Percentiles rank a stretch among this genome's conserved stretches.
Evolutionary conservation across 2,797 vertebrate species (phyloP).

Genomic region (Anabacerthia variegaticeps): DNA sequence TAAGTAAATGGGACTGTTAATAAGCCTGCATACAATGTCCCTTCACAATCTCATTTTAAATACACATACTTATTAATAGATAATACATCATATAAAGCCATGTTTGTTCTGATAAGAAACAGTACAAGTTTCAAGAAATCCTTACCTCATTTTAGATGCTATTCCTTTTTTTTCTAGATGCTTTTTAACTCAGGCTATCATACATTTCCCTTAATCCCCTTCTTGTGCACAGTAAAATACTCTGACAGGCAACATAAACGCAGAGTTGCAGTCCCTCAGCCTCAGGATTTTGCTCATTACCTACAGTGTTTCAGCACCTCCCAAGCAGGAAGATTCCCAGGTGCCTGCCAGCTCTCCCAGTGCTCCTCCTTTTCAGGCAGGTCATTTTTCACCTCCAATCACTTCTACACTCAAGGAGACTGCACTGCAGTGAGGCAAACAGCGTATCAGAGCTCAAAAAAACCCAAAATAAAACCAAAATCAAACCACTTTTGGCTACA

Average conservation of each 20-base stretch:
- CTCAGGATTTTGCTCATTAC: not conserved
- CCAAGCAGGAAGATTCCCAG: not conserved
- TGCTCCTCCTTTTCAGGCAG: not conserved
- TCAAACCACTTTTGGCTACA: not conserved
- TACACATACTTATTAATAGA: not conserved
- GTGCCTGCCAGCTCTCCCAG: not conserved
- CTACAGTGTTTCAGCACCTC: not conserved
- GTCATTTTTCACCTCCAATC: not conserved
- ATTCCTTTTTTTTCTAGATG: not conserved
- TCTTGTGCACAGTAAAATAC: not conserved
- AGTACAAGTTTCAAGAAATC: not conserved
- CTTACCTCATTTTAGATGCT: not conserved
- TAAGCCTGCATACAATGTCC: fast-evolving
- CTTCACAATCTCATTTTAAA: not conserved
- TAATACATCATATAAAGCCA: not conserved
- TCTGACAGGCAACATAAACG: not conserved
- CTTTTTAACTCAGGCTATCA: not conserved
- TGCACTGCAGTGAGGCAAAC: not conserved
- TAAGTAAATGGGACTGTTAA: not conserved
- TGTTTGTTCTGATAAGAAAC: not conserved
- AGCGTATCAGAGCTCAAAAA: not conserved
- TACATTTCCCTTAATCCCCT: not conserved
- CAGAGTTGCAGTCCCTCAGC: not conserved
- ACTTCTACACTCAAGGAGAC: not conserved
- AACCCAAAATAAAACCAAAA: no score